Evolutionary conservation across 2,113 vertebrate species (phyloP), one percentile per base, ranked within the genome.

Genomic region (Tyrannus savana): DNA sequence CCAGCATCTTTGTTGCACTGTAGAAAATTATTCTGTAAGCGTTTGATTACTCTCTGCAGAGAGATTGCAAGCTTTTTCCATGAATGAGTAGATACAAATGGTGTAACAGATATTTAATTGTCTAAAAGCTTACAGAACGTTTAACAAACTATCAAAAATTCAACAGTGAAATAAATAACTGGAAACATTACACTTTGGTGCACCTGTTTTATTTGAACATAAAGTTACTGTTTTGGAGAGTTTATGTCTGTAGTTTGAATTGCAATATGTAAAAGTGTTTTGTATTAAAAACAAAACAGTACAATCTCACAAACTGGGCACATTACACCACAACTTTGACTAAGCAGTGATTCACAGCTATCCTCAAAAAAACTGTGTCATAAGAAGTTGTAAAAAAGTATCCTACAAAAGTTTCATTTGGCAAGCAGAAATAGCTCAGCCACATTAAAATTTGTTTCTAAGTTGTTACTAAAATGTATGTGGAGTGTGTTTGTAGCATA

Each of bases 191-290:
- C 30, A 62, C 44, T 84, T 78, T 2, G n/a, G 33, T 63, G 58
- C 90, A 93, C 63, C 91, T 96, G 74, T 92, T 93, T 94, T 88
- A 86, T 88, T 64, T 90, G 88, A 94, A 35, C 49, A 78, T 84
- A 74, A 92, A 83, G 55, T 80, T 84, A 41, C 67, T 74, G 42
- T 84, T 96, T 88, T 37, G 64, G 74, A 53, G 58, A 91, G 73
- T 78, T 92, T 81, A 92, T 39, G 47, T 41, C 84, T 94, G 0
- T 85, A 64, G 87, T 89, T 96, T 84, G 68, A 90, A 84, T 77
- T 59, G 31, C 73, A 77, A 27, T 81, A 56, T 86, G 46, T 71
- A 84, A 88, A 88, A 44, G 37, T 60, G 37, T 59, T 85, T 55
- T 71, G 53, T 73, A 11, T 88, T 94, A 56, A 86, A 86, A 77